Percentiles rank a stretch among this genome's conserved stretches.
Evolutionary conservation across 2,888 invertebrate species (phyloP).

Genomic region (Urechis unicinctus): DNA sequence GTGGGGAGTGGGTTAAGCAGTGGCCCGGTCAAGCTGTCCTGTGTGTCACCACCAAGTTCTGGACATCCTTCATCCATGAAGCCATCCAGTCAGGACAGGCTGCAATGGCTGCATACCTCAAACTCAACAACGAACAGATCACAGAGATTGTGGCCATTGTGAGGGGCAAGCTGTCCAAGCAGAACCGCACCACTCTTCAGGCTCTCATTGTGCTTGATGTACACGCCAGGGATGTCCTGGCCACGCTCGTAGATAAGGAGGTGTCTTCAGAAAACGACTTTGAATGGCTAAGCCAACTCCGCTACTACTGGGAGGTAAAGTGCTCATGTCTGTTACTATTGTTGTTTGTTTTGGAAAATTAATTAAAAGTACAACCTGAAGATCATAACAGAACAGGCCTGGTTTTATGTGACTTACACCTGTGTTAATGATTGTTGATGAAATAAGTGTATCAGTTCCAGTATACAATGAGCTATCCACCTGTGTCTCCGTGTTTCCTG

Average conservation of each 20-base stretch:
- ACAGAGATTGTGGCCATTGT: constrained; percentile 72
- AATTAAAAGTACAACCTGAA: too few species aligned
- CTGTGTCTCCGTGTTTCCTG: neutral
- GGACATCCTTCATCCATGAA: constrained; percentile 46
- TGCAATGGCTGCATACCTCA: constrained; percentile 60
- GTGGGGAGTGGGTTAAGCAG: constrained; percentile 50
- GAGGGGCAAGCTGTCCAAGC: constrained; percentile 52
- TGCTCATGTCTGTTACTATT: too few species aligned
- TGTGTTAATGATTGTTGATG: too few species aligned
- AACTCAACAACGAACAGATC: constrained; percentile 70
- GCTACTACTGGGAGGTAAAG: constrained; percentile 53
- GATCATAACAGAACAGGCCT: too few species aligned
- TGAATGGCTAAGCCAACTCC: constrained; percentile 51
- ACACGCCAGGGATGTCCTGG: constrained; percentile 51
- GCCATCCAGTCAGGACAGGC: constrained; percentile 35
- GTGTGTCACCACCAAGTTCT: constrained; percentile 26
- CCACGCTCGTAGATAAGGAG: constrained; percentile 33
- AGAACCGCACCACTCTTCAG: constrained; percentile 50
- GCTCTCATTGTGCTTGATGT: constrained; percentile 68
- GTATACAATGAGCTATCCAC: neutral
- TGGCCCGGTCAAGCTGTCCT: constrained; percentile 55
- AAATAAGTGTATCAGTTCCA: too few species aligned
- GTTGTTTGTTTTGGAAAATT: too few species aligned
- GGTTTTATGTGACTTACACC: too few species aligned
- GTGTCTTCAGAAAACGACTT: constrained; percentile 50